Evolutionary conservation across 2,797 vertebrate species (phyloP).

Genomic region (Myotis vivesi): DNA sequence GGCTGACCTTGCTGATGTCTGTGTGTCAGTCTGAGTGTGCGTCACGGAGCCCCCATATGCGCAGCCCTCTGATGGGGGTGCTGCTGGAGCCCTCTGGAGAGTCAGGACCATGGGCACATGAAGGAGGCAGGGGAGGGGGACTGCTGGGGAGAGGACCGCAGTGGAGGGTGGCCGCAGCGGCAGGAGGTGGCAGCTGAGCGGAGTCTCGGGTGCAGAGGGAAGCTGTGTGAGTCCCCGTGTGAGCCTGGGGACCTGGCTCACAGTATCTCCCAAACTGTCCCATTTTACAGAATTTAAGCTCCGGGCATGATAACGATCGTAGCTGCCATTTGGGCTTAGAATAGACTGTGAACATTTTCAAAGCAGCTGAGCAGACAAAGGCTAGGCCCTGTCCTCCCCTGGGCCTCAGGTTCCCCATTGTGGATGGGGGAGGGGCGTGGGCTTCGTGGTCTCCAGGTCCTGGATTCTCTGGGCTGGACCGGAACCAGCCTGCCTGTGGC

Average conservation of each 20-base stretch:
- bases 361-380: background rate
- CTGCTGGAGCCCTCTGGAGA: background rate
- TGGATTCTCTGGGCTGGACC: background rate
- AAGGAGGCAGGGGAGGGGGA: background rate
- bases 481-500: fast-evolving
- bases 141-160: fast-evolving
- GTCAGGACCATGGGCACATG: fast-evolving
- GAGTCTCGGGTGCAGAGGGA: background rate
- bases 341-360: background rate
- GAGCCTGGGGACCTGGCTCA: fast-evolving
- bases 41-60: fast-evolving
- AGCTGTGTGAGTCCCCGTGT: fast-evolving
- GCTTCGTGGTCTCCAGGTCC: fast-evolving
- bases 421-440: fast-evolving
- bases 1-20: background rate
- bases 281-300: background rate
- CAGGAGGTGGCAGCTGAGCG: background rate
- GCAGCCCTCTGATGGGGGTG: background rate
- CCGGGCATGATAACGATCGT: fast-evolving
- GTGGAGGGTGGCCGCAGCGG: fast-evolving
- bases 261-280: fast-evolving
- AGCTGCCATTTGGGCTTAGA: background rate
- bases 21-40: fast-evolving
- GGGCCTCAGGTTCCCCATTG: background rate
- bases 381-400: background rate